These are phyloP conservation scores for Poeciliopsis turrubarensis DNA, from an alignment of 2,113 vertebrate genomes.

Conservation along the genomic window DNA sequence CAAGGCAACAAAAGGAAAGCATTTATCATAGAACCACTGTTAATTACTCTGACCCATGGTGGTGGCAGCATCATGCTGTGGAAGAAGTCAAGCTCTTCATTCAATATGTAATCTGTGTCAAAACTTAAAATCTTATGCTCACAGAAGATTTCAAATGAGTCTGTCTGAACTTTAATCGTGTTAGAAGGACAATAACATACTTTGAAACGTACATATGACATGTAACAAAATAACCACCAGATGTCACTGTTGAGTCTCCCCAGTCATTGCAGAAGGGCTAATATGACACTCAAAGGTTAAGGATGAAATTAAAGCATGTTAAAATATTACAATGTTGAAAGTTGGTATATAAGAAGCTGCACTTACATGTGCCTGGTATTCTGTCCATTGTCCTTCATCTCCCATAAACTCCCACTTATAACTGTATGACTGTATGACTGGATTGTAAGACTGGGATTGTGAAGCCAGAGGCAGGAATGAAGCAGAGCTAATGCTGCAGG, in stretches of 20 bases:
- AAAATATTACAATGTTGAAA: background rate
- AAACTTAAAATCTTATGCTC: too few relatives aligned
- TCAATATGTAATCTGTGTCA: too few relatives aligned
- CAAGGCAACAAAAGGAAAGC: too few relatives aligned
- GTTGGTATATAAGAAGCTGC: background rate
- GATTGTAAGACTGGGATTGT: slow-evolving; percentile 8
- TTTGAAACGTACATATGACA: background rate
- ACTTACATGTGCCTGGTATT: slow-evolving; percentile 71
- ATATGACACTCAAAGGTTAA: background rate
- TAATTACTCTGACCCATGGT: background rate
- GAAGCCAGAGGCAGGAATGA: background rate
- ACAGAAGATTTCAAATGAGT: too few relatives aligned
- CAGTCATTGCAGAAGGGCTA: background rate
- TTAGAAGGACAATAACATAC: background rate
- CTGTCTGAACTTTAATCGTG: too few relatives aligned
- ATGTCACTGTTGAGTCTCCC: background rate
- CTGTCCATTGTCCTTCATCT: slow-evolving; percentile 64
- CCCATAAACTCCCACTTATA: slow-evolving; percentile 73
- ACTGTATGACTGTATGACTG: background rate
- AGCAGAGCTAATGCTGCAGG: slow-evolving; percentile 5
- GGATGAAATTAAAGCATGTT: background rate
- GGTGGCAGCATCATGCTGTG: too few relatives aligned
- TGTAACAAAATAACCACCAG: background rate
- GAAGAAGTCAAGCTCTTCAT: too few relatives aligned
- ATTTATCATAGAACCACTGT: background rate